Conservation (phyloP, 2,113 vertebrate genomes). For the Spilogale gracilis region DNA sequence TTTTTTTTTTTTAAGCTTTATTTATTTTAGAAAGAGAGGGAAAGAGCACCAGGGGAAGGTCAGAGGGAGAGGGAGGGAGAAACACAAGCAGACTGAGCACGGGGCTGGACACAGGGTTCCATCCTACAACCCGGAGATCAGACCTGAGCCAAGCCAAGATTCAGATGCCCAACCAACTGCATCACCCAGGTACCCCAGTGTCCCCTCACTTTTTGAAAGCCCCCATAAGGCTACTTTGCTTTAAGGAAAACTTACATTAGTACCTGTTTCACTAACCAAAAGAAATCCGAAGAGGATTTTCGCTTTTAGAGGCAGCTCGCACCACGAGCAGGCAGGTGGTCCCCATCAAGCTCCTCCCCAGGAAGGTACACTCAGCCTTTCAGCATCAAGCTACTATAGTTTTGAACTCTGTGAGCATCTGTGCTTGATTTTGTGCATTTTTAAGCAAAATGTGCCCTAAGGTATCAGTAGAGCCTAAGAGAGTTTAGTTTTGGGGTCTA, state of each 20-base stretch:
- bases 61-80: not conserved
- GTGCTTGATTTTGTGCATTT: not conserved
- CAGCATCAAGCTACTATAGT: not conserved
- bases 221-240: not conserved
- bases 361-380: not conserved
- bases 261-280: not conserved
- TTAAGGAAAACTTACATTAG: not conserved
- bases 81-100: not conserved
- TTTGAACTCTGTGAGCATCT: not conserved
- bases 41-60: not conserved
- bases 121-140: not conserved
- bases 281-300: not conserved
- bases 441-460: not conserved
- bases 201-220: not conserved
- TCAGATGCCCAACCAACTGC: not conserved
- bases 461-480: not conserved
- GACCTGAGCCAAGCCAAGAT: not conserved
- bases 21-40: not conserved
- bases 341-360: not conserved
- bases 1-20: not conserved
- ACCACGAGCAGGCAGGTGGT: not conserved
- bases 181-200: not conserved
- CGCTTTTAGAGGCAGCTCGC: not conserved
- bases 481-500: not conserved
- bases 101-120: not conserved